phyloP scores from a whole-genome alignment of 2,113 vertebrate species.

The Pachypanchax playfairii region DNA sequence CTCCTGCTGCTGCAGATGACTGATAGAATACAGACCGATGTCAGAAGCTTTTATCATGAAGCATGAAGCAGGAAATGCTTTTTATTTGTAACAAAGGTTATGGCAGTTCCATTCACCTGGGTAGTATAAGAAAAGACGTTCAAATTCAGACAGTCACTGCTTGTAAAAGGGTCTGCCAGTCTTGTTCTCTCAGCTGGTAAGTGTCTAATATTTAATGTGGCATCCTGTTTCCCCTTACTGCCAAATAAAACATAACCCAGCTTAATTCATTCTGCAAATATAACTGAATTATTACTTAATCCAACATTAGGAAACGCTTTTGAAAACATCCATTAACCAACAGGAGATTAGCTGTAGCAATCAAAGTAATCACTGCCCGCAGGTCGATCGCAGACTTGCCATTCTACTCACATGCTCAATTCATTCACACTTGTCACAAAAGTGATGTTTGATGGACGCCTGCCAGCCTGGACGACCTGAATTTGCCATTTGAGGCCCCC shows the following conservation, averaged over 20 bases:
- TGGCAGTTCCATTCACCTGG: neutral
- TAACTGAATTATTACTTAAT: neutral
- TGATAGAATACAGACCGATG: too few species aligned
- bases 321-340: neutral
- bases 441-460: constrained; percentile 31
- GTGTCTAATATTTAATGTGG: neutral
- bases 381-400: constrained; percentile 8
- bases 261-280: neutral
- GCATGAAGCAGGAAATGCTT: neutral
- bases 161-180: too few species aligned
- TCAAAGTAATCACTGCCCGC: constrained; percentile 17
- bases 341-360: neutral
- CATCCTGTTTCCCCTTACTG: neutral
- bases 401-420: constrained; percentile 15
- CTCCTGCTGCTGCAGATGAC: too few species aligned
- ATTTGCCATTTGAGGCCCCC: constrained; percentile 35
- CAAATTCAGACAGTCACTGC: too few species aligned
- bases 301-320: neutral
- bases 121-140: too few species aligned
- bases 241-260: neutral
- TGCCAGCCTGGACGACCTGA: constrained; percentile 33
- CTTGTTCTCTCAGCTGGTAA: too few species aligned
- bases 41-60: neutral
- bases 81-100: neutral
- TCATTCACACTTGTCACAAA: constrained; percentile 22